phyloP scores from a whole-genome alignment of 2,113 vertebrate species.

The Isurus oxyrinchus region DNA sequence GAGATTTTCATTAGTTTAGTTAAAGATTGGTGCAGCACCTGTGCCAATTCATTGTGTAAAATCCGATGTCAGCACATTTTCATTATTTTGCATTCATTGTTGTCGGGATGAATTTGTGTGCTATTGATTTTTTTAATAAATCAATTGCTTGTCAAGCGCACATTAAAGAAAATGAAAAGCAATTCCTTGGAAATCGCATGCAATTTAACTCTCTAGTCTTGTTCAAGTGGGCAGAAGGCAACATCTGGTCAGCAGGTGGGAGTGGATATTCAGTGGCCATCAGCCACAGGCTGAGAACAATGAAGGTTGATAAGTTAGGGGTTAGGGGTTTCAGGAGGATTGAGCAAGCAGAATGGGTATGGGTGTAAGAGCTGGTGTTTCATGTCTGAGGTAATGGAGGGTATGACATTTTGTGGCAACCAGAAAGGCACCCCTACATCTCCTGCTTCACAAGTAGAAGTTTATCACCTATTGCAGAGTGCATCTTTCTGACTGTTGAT shows the following conservation, averaged over 20 bases:
- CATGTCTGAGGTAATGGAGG: neutral
- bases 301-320: too few relatives aligned
- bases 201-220: neutral
- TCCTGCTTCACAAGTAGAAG: neutral
- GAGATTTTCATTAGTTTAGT: neutral
- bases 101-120: neutral
- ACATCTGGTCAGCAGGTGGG: too few relatives aligned
- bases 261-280: too few relatives aligned
- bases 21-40: neutral
- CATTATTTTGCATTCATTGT: neutral
- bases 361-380: neutral
- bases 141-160: neutral
- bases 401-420: neutral
- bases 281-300: neutral
- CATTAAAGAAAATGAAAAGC: neutral
- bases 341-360: neutral
- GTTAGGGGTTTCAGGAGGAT: too few relatives aligned
- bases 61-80: neutral
- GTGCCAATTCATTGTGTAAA: neutral
- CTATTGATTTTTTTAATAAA: neutral
- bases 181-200: too few relatives aligned
- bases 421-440: neutral
- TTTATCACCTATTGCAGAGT: neutral
- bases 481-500: neutral
- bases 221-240: too few relatives aligned